phyloP scores from a whole-genome alignment of 2,113 vertebrate genomes.

The Lophotis ruficrista region DNA sequence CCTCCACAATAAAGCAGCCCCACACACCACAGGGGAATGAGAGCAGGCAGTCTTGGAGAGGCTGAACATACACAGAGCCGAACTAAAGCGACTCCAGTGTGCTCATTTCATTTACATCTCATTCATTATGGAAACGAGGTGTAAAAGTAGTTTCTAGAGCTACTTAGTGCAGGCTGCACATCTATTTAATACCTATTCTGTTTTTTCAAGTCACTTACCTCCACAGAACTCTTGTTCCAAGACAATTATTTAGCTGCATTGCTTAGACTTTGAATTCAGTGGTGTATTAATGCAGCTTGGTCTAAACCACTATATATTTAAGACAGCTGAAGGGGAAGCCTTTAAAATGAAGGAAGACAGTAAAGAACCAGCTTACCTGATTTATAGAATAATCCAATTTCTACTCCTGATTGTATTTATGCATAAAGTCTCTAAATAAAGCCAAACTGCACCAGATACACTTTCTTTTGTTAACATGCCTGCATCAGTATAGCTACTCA shows the following conservation, averaged over 20 bases:
- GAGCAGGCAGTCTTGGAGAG: not conserved
- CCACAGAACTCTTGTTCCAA: not conserved
- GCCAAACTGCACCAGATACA: not conserved
- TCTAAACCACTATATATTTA: not conserved
- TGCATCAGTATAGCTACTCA: not conserved
- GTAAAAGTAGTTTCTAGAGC: slow-evolving; percentile 38
- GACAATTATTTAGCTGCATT: not conserved
- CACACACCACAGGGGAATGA: not conserved
- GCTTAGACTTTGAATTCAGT: not conserved
- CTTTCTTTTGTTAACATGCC: not conserved
- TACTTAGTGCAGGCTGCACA: not conserved
- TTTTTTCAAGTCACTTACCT: slow-evolving; percentile 8
- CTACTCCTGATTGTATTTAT: not conserved
- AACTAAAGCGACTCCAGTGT: not conserved
- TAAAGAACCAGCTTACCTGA: not conserved
- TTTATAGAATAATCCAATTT: not conserved
- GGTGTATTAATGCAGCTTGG: slow-evolving; percentile 2
- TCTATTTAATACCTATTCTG: not conserved
- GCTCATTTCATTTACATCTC: slow-evolving; percentile 1
- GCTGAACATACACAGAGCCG: not conserved
- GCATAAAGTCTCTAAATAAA: not conserved
- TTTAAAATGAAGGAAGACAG: not conserved
- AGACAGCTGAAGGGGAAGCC: not conserved
- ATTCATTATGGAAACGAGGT: slow-evolving; percentile 24
- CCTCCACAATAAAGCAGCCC: not conserved